Conservation (phyloP, 2,888 invertebrate genomes). For the Drosophila rubida region DNA sequence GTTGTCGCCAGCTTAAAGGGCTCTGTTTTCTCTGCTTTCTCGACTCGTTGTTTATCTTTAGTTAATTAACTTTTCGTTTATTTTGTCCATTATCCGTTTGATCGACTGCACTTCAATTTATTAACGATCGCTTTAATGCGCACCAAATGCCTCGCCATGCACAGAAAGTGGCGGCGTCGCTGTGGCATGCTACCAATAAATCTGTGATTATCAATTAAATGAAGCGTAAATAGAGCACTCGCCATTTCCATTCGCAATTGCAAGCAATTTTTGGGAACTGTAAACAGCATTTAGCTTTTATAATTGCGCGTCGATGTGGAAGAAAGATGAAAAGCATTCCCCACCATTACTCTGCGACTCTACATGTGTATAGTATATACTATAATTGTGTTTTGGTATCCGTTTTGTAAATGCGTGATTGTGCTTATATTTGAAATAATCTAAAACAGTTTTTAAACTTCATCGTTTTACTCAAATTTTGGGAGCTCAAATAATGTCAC, state of each 20-base stretch:
- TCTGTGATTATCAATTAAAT: slow-evolving; percentile 70
- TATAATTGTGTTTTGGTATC: too few species aligned
- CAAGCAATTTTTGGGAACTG: slow-evolving; percentile 40
- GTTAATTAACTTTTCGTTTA: slow-evolving; percentile 3
- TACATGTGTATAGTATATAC: too few species aligned
- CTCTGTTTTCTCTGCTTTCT: not conserved
- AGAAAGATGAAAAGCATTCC: too few species aligned
- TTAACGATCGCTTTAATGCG: slow-evolving; percentile 10
- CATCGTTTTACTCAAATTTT: too few species aligned
- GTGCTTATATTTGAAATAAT: too few species aligned
- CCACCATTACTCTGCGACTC: too few species aligned
- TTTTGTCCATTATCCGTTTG: not conserved
- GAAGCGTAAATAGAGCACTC: slow-evolving; percentile 49
- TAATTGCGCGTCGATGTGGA: too few species aligned
- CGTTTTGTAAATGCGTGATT: too few species aligned
- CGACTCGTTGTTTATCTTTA: not conserved
- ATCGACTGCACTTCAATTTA: slow-evolving; percentile 22
- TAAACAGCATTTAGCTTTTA: too few species aligned
- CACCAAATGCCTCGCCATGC: slow-evolving; percentile 30
- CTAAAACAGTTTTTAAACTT: too few species aligned
- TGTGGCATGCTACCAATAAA: slow-evolving; percentile 67
- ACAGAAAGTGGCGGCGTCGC: slow-evolving; percentile 51
- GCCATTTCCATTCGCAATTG: slow-evolving; percentile 4
- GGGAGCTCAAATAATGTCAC: too few species aligned
- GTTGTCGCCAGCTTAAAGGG: slow-evolving; percentile 4